phyloP scores from a whole-genome alignment of 2,888 invertebrate species.

The Linnaemya tessellans region DNA sequence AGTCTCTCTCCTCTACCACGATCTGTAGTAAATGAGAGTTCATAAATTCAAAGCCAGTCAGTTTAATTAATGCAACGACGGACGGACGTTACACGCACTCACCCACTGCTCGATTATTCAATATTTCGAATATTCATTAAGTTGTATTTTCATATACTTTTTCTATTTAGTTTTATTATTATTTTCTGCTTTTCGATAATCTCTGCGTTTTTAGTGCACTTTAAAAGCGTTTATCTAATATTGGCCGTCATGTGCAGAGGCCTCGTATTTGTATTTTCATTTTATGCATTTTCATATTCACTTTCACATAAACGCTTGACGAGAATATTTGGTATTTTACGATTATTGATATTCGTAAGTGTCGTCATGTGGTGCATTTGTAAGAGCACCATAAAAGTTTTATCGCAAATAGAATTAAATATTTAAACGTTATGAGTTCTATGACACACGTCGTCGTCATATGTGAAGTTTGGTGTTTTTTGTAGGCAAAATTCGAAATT shows the following conservation, averaged over 20 bases:
- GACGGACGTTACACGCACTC: neutral
- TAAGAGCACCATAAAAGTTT: conserved; percentile 47
- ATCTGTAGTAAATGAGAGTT: conserved; percentile 24
- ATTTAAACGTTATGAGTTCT: conserved; percentile 25
- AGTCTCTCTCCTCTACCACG: neutral
- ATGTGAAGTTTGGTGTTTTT: neutral
- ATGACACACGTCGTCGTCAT: conserved; percentile 2
- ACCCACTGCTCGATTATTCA: conserved; percentile 22
- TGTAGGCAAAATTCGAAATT: too few species aligned
- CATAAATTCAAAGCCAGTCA: conserved; percentile 66
- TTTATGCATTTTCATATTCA: conserved; percentile 50
- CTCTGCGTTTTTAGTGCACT: conserved; percentile 54
- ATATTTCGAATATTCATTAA: conserved; percentile 46
- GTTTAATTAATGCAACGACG: conserved; percentile 55
- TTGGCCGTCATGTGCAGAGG: conserved; percentile 48
- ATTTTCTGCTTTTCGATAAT: conserved; percentile 25
- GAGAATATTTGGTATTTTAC: conserved; percentile 63
- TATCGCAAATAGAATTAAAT: conserved; percentile 62
- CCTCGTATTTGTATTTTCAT: conserved; percentile 37
- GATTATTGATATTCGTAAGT: conserved; percentile 72
- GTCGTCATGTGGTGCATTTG: conserved; percentile 66
- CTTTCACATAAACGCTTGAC: conserved; percentile 9
- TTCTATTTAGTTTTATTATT: neutral
- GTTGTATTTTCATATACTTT: conserved; percentile 10
- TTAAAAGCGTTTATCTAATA: conserved; percentile 48